A percentile compares a stretch with the other conserved stretches of the same genome.
Conservation (phyloP, 2,888 invertebrate genomes). For the Acanthacorydalis orientalis region DNA sequence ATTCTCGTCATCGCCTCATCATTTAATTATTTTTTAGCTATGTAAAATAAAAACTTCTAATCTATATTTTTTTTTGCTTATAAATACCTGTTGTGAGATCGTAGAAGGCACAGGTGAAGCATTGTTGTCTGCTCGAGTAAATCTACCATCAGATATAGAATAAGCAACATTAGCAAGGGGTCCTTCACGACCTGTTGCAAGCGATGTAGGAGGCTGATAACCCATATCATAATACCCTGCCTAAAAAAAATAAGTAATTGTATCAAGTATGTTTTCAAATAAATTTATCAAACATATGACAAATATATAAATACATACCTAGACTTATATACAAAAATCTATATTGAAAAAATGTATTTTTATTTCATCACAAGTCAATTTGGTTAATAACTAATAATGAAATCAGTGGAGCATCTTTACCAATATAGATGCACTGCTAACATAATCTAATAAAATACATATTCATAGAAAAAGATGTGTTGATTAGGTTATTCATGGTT, state of each 20-base stretch:
- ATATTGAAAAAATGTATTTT: too few relatives aligned
- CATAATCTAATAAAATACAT: too few relatives aligned
- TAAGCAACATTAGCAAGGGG: conserved; percentile 49
- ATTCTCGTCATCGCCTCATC: not conserved
- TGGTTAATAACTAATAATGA: too few relatives aligned
- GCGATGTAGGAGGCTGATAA: conserved; percentile 54
- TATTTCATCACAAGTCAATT: too few relatives aligned
- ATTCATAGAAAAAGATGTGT: too few relatives aligned
- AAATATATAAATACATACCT: too few relatives aligned
- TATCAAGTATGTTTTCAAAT: too few relatives aligned
- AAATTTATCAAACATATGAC: too few relatives aligned
- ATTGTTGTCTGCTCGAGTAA: conserved; percentile 58
- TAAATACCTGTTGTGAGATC: conserved; percentile 44
- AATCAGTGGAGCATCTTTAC: too few relatives aligned
- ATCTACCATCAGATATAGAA: conserved; percentile 53
- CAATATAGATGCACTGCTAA: too few relatives aligned
- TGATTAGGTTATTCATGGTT: too few relatives aligned
- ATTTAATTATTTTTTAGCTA: not conserved
- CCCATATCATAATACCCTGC: conserved; percentile 54
- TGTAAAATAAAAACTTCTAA: not conserved
- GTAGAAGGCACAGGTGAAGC: conserved; percentile 66
- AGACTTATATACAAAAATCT: too few relatives aligned
- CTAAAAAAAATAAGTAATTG: conserved; percentile 8
- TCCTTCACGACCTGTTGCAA: conserved; percentile 48
- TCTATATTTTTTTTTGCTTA: conserved; percentile 2